Percentiles rank a stretch among this genome's conserved stretches.
phyloP scores from a whole-genome alignment of 64 coral and sea anemone genomes.

The Stylophora pistillata region DNA sequence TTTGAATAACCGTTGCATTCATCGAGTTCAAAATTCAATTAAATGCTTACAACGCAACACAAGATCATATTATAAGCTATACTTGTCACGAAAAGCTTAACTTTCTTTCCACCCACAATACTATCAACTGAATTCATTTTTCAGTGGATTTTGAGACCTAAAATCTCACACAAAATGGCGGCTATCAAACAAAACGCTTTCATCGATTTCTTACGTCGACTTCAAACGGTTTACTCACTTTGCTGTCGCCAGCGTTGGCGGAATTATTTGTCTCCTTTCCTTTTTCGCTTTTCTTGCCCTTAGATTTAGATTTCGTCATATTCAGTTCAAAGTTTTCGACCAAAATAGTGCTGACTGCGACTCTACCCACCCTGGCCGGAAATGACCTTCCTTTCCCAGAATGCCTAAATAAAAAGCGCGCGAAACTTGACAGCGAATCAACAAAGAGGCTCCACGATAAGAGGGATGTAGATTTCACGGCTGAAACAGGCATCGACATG shows the following conservation, averaged over 20 bases:
- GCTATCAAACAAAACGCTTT: background rate
- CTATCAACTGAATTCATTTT: background rate
- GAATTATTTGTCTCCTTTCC: constrained; percentile 55
- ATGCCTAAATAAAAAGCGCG: constrained; percentile 38
- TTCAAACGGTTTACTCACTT: constrained; percentile 37
- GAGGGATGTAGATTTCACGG: constrained; percentile 36
- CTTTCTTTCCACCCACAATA: background rate
- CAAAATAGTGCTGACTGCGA: constrained; percentile 11
- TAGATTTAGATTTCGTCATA: constrained; percentile 93
- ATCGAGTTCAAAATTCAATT: constrained; percentile 53
- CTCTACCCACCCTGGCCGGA: background rate
- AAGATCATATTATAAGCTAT: constrained; percentile 23
- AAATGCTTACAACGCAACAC: constrained; percentile 23
- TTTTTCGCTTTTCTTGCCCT: constrained; percentile 87
- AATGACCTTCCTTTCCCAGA: constrained; percentile 41
- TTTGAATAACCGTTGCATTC: constrained; percentile 55
- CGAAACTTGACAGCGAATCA: constrained; percentile 55
- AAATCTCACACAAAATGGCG: constrained; percentile 82
- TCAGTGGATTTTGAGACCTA: background rate
- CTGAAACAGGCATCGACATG: constrained; percentile 9
- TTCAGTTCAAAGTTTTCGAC: background rate
- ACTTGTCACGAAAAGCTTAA: constrained; percentile 25
- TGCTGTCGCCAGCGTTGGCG: constrained; percentile 48
- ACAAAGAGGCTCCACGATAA: background rate
- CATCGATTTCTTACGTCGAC: constrained; percentile 17